Evolutionary conservation across 1,140 invertebrate species (phyloP).

Genomic region (Drosophila pandora): DNA sequence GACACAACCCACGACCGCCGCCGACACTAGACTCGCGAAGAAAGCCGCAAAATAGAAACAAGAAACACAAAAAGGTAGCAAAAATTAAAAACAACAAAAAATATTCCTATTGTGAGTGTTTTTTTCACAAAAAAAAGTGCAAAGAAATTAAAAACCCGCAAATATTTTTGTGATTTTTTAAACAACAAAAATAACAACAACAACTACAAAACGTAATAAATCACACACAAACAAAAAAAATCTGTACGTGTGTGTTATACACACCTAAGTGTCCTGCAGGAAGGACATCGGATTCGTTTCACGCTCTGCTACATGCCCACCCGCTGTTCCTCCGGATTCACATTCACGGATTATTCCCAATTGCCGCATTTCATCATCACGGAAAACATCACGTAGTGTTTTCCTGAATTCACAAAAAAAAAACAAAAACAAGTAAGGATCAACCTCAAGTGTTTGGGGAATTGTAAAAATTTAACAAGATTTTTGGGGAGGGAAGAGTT

Average conservation of each 20-base stretch:
- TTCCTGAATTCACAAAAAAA: neutral
- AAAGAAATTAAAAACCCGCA: conserved; percentile 9
- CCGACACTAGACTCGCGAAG: conserved; percentile 21
- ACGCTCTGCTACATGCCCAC: conserved; percentile 12
- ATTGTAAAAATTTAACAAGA: neutral
- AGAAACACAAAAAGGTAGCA: conserved; percentile 16
- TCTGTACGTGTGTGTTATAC: conserved; percentile 66
- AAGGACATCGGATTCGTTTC: conserved; percentile 41
- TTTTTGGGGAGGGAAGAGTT: neutral
- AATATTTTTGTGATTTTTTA: conserved; percentile 37
- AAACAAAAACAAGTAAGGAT: conserved; percentile 34
- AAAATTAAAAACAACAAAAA: conserved; percentile 40
- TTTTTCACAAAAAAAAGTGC: conserved; percentile 4
- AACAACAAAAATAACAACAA: conserved; percentile 14
- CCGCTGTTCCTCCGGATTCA: conserved; percentile 15
- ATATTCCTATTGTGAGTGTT: conserved; percentile 42
- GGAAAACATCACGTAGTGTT: neutral
- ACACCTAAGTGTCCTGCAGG: conserved; percentile 70
- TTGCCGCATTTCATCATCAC: conserved; percentile 16
- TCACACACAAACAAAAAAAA: conserved; percentile 18
- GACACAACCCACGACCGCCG: conserved; percentile 19
- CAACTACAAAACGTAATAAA: conserved; percentile 23
- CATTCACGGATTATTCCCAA: conserved; percentile 53
- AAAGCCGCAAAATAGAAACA: conserved; percentile 5
- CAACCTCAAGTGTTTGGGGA: neutral